Base-by-base conservation (phyloP, 2,888 invertebrate genomes). In the Phortica okadai region DNA sequence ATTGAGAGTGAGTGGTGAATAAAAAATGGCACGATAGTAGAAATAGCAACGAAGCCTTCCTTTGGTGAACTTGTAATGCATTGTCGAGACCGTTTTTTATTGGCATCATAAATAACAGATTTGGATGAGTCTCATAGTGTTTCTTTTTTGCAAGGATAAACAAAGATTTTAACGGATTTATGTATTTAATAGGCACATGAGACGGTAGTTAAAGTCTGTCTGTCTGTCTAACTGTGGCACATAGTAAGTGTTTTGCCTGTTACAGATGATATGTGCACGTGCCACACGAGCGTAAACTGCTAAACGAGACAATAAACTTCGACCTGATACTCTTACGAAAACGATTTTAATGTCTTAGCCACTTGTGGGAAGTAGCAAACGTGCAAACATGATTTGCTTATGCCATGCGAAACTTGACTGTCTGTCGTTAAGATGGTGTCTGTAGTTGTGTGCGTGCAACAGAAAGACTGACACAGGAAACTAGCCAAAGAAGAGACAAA, bases 31-130 rank as follows among this genome's bases (percentile, higher is more conserved):
- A 33, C 33, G 4, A 33, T 1, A 1, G 4, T 1, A 4, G 33
- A 33, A 33, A 5, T 5, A 33, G 33, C 33, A 33, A 33, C 33
- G 33, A 33, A 33, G 33, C 33, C 33, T 33, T 33, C 33, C 33
- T 1, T 33, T 33, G 33, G 33, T 5, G 3, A 33, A 33, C 33
- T 33, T 33, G 33, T 33, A 33, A 33, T 33, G 64, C 64, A 64
- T 64, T 64, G 33, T 64, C 64, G 25, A 33, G 6, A 25, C 50
- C 81, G 79, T 78, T 50, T 84, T 85, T 86, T 88, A 86, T 86
- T 88, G 87, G 76, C 74, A 77, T 80, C 85, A 86, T 86, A 86
- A 86, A 88, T 84, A 88, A 82, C 84, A 84, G 87, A 85, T 86
- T 88, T 80, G 70, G 75, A 74, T 67, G 50, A 44, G 59, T 69